Evolutionary conservation across 1,140 invertebrate species (phyloP), one percentile per base, ranked within the genome.

Genomic region (Yoshiicerus persimilis): DNA sequence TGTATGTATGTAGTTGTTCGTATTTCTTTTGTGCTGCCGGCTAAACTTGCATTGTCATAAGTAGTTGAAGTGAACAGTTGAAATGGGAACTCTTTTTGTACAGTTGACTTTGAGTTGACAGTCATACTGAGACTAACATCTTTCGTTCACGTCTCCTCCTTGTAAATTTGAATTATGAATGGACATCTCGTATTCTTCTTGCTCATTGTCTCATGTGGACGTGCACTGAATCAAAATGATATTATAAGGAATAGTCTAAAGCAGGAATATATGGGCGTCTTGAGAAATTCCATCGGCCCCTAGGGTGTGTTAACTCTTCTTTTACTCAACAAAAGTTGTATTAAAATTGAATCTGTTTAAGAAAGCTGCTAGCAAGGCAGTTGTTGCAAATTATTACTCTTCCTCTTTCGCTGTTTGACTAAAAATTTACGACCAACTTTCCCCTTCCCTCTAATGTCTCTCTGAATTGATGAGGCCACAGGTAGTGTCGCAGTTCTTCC

Each of bases 101-200:
- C 5, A 56, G 47, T 32, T 70, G 66, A 70, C 66, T 70, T 70
- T 27, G 13, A 27, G 25, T 30, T 30, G 66, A 16, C 25, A 70
- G 25, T 30, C 30, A 70, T 2, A 66, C 23, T 66, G 64, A 66
- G 27, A 27, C 27, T 70, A 70, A 30, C 25, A 70, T 70, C 66
- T 70, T 70, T 32, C 66, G 23, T 70, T 32, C 66, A 70, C 66
- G 30, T 70, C 75, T 80, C 34, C 64, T 27, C 64, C 32, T 36
- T 27, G 66, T 16, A 70, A 70, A 70, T 70, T 80, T 80, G 75
- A 80, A 80, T 80, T 80, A 80, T 80, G 75, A 36, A 80, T n/a
- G 75, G 34, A 36, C 32, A 80, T 80, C 75, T 80, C 75, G 75
- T 80, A 80, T 38, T 36, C 32, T 36, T 34, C 75, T 36, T 80